Evolutionary conservation across 2,113 vertebrate genomes (phyloP).

Genomic region (Ochotona princeps): DNA sequence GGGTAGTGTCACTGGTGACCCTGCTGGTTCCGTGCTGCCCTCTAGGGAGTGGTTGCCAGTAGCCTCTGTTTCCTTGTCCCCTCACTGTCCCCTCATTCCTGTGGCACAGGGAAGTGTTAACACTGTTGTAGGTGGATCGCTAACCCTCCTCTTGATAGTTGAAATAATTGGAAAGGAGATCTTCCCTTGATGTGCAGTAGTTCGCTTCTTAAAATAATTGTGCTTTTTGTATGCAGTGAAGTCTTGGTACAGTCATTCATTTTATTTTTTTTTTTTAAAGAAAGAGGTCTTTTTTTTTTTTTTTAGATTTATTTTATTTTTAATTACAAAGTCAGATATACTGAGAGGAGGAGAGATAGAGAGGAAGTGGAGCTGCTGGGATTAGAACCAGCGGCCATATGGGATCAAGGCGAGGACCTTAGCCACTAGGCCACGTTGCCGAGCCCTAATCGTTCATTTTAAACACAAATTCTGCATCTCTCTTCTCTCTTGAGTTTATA

Average conservation of each 20-base stretch:
- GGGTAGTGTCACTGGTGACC: not conserved
- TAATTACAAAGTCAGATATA: too few species aligned
- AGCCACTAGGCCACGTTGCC: too few species aligned
- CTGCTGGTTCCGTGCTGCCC: not conserved
- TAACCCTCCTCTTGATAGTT: conserved; percentile 45
- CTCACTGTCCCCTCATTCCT: not conserved
- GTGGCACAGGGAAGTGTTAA: not conserved
- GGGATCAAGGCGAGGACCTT: too few species aligned
- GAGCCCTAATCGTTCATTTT: too few species aligned
- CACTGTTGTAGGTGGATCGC: conserved; percentile 17
- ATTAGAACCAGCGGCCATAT: too few species aligned
- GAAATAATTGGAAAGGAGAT: conserved; percentile 43
- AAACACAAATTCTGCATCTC: not conserved
- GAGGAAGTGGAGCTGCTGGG: too few species aligned
- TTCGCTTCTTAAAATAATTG: conserved; percentile 12
- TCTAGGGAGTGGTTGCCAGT: not conserved
- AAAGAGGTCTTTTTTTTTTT: too few species aligned
- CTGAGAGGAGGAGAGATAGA: too few species aligned
- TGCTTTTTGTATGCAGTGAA: not conserved
- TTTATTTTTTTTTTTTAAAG: too few species aligned
- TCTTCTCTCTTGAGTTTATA: not conserved
- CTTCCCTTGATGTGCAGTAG: conserved; percentile 23
- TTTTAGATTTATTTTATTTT: too few species aligned
- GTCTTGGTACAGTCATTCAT: conserved; percentile 2
- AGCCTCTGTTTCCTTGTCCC: not conserved